Conservation (phyloP, 2,888 invertebrate species). For the Coelogynopora nodosa region DNA sequence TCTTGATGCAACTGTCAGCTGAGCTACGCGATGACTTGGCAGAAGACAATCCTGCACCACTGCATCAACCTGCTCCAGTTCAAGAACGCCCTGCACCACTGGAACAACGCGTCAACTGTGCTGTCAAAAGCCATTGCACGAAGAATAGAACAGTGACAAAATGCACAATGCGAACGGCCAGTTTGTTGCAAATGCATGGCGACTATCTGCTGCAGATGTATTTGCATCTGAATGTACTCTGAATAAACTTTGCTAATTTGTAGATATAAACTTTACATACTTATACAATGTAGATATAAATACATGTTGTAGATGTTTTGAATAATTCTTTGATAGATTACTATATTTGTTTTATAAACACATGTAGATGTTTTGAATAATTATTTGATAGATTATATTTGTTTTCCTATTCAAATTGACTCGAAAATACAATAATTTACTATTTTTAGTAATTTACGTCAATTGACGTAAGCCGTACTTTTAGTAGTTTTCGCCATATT, state of each 20-base stretch:
- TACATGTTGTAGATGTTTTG: not conserved
- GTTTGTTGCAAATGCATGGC: conserved; percentile 26
- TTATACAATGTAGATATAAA: not conserved
- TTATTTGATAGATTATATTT: conserved; percentile 3
- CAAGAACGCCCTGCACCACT: not conserved
- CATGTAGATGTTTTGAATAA: conserved; percentile 11
- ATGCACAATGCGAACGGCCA: conserved; percentile 15
- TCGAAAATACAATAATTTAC: not conserved
- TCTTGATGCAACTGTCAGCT: conserved; percentile 33
- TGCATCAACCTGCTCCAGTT: conserved; percentile 9
- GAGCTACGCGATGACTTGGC: conserved; percentile 30
- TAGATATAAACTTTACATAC: not conserved
- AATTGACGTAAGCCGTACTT: conserved; percentile 18
- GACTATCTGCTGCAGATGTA: conserved; percentile 29
- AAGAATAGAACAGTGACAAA: conserved; percentile 25
- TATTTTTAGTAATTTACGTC: conserved; percentile 32
- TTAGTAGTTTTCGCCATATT: conserved; percentile 27
- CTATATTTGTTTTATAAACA: not conserved
- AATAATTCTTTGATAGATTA: not conserved
- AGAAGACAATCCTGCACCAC: conserved; percentile 21
- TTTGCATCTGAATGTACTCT: not conserved
- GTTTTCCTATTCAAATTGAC: conserved; percentile 4
- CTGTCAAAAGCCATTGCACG: conserved; percentile 33
- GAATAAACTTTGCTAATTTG: not conserved
- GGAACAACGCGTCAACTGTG: conserved; percentile 21